Percentiles rank a stretch among this genome's conserved stretches.
phyloP scores from a whole-genome alignment of 2,888 invertebrate species.

The Drosophila crucigera region DNA sequence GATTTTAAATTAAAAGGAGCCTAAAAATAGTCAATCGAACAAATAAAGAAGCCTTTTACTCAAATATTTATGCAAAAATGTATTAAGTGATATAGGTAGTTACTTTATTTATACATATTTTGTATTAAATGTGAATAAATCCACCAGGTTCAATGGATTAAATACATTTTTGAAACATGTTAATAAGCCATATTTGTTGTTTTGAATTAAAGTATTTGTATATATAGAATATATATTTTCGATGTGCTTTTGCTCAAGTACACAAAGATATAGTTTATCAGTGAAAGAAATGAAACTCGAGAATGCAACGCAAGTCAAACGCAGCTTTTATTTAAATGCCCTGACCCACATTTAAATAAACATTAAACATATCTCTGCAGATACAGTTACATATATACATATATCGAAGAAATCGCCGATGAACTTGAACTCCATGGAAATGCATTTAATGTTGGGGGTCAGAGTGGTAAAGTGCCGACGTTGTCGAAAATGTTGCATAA shows the following conservation, averaged over 20 bases:
- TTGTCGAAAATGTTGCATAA: conserved; percentile 39
- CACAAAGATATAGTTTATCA: conserved; percentile 1
- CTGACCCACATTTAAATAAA: conserved; percentile 40
- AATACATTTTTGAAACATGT: background rate
- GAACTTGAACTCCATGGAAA: conserved; percentile 57
- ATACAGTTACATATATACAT: background rate
- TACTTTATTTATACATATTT: background rate
- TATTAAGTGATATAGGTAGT: background rate
- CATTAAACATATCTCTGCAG: background rate
- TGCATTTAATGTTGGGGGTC: conserved; percentile 25
- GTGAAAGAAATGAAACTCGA: conserved; percentile 5
- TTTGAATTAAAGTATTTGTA: background rate
- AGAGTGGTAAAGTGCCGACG: conserved; percentile 37
- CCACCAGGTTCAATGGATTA: background rate
- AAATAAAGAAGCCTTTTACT: background rate
- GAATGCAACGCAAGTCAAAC: conserved; percentile 37
- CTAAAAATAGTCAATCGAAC: background rate
- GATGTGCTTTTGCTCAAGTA: background rate
- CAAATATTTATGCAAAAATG: background rate
- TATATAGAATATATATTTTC: background rate
- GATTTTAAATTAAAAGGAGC: background rate
- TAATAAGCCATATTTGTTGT: background rate
- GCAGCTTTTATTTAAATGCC: conserved; percentile 20
- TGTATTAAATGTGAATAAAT: background rate
- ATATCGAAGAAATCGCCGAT: conserved; percentile 6